Evolutionary conservation across 2,113 vertebrate genomes (phyloP).

Genomic region (Lethenteron reissneri): DNA sequence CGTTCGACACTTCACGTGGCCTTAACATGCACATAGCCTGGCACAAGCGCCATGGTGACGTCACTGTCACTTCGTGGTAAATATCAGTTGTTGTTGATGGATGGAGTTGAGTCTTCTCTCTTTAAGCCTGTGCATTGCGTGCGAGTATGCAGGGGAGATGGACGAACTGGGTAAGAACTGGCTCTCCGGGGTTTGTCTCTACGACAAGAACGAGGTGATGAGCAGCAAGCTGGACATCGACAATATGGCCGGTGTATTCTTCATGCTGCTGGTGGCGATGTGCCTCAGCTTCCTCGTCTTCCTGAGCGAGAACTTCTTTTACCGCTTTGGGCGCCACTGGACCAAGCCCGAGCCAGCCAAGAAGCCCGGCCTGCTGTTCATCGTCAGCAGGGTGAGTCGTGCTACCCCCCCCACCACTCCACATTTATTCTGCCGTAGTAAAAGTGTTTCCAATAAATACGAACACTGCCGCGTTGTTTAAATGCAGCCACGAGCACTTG

Average conservation of each 20-base stretch:
- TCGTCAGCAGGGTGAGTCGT: neutral
- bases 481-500: too few species aligned
- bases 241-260: conserved; percentile 98
- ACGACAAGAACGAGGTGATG: conserved; percentile 95
- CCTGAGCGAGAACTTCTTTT: conserved; percentile 81
- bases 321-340: conserved; percentile 61
- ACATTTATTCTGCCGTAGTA: too few species aligned
- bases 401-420: too few species aligned
- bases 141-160: conserved; percentile 45
- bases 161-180: conserved; percentile 90
- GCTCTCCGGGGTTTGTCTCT: conserved; percentile 89
- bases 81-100: too few species aligned
- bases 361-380: neutral
- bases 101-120: too few species aligned
- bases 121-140: neutral
- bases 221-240: conserved; percentile 96
- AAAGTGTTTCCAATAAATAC: too few species aligned
- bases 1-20: too few species aligned
- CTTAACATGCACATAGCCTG: too few species aligned
- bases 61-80: too few species aligned
- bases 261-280: conserved; percentile 97
- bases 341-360: conserved; percentile 27
- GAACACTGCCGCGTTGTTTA: too few species aligned
- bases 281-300: conserved; percentile 85
- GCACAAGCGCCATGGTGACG: too few species aligned